These are phyloP conservation scores for Oophaga pumilio DNA, from an alignment of 2,113 vertebrate species.

Conservation along the genomic window DNA sequence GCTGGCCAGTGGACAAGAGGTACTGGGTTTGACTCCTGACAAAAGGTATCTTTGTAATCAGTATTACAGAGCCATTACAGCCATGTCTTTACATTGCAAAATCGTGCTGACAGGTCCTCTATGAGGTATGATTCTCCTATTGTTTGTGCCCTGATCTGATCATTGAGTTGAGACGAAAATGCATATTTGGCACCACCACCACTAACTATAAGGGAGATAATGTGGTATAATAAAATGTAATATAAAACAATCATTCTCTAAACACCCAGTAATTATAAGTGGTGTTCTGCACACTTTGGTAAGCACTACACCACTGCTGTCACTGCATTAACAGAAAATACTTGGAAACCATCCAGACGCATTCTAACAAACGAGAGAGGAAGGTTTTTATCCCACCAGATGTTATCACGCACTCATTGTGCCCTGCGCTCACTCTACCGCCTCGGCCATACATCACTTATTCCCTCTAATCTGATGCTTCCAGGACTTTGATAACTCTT, in stretches of 20 bases:
- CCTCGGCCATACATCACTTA: neutral
- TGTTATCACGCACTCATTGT: slow-evolving; percentile 37
- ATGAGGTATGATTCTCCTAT: no score
- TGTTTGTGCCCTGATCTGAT: no score
- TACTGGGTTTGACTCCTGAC: no score
- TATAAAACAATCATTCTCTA: neutral
- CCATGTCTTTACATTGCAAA: no score
- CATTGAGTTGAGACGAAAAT: no score
- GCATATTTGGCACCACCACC: no score
- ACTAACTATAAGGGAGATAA: no score
- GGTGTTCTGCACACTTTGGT: neutral
- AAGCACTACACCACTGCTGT: neutral
- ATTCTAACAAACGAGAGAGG: neutral
- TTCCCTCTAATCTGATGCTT: neutral
- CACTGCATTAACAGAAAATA: neutral
- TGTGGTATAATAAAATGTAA: neutral
- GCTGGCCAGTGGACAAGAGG: no score
- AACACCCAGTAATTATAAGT: neutral
- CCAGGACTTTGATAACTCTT: neutral
- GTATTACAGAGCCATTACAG: no score
- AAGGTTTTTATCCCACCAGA: slow-evolving; percentile 20
- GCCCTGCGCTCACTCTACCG: neutral
- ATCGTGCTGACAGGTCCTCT: no score
- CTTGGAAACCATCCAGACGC: slow-evolving; percentile 6
- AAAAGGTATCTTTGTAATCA: no score